Conservation (phyloP, 2,888 invertebrate genomes). For the Conus canariensis region DNA sequence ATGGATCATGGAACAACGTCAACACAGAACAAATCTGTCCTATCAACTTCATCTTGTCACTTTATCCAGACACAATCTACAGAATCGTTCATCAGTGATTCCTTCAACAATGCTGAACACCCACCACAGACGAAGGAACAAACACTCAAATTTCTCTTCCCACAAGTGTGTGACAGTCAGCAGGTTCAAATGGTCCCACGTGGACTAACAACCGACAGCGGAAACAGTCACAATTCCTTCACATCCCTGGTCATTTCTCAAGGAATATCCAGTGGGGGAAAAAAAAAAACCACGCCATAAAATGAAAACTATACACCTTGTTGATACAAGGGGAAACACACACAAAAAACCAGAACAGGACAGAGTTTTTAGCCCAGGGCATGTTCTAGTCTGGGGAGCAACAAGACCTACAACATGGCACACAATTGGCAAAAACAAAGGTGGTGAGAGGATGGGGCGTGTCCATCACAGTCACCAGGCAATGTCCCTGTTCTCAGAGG, state of each 20-base stretch:
- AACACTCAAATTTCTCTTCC: conserved; percentile 6
- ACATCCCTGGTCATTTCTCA: neutral
- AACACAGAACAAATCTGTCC: neutral
- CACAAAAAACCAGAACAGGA: neutral
- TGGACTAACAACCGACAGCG: neutral
- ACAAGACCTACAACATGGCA: conserved; percentile 4
- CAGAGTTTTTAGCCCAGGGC: neutral
- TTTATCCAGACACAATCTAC: neutral
- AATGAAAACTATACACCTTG: neutral
- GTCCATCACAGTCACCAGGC: conserved; percentile 25
- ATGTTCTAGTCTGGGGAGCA: neutral
- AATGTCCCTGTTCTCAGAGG: conserved; percentile 55
- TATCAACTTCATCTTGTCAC: neutral
- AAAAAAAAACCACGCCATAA: neutral
- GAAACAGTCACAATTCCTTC: neutral
- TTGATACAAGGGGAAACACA: neutral
- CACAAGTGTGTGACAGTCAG: conserved; percentile 20
- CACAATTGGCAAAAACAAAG: neutral
- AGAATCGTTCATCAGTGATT: neutral
- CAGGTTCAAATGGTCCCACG: neutral
- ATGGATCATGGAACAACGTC: neutral
- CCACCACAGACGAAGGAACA: neutral
- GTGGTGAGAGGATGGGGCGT: neutral
- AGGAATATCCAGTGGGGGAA: neutral
- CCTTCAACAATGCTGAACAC: neutral